These are phyloP conservation scores for Trachelus troglodyta DNA, from an alignment of 2,888 invertebrate genomes.

Conservation along the genomic window DNA sequence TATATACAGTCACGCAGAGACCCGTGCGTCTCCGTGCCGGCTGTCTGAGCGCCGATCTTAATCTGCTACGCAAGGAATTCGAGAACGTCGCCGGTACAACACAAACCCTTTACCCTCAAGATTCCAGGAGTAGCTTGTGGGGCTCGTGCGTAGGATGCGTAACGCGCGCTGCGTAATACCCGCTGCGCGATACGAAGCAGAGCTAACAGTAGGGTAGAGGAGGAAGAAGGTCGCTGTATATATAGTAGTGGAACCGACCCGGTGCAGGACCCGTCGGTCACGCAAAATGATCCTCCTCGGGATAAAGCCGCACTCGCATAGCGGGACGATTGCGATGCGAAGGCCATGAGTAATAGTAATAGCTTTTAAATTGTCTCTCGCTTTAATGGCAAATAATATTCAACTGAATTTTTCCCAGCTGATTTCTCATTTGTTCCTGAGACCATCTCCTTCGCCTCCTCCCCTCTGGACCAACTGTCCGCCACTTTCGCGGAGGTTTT, in stretches of 20 bases:
- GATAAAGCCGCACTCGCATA: constrained; percentile 11
- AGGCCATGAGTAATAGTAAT: constrained; percentile 58
- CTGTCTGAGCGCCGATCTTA: constrained; percentile 36
- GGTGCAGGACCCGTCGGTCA: constrained; percentile 8
- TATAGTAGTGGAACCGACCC: neutral
- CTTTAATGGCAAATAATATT: constrained; percentile 62
- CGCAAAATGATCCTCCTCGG: constrained; percentile 19
- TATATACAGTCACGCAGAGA: neutral
- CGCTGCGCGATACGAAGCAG: neutral
- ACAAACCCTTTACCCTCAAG: neutral
- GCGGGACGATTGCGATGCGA: constrained; percentile 4
- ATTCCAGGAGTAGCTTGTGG: neutral
- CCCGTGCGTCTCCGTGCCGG: neutral
- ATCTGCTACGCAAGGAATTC: constrained; percentile 47
- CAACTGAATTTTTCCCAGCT: constrained; percentile 22
- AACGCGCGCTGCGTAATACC: neutral
- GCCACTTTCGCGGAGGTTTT: neutral
- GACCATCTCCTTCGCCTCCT: neutral
- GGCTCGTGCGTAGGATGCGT: neutral
- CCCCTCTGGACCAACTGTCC: neutral
- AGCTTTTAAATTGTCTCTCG: constrained; percentile 64
- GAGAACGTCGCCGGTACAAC: constrained; percentile 35
- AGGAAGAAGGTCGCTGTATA: neutral
- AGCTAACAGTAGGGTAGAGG: neutral
- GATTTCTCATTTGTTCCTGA: constrained; percentile 27